phyloP scores from a whole-genome alignment of 2,797 vertebrate species.

The Myotis daubentonii region DNA sequence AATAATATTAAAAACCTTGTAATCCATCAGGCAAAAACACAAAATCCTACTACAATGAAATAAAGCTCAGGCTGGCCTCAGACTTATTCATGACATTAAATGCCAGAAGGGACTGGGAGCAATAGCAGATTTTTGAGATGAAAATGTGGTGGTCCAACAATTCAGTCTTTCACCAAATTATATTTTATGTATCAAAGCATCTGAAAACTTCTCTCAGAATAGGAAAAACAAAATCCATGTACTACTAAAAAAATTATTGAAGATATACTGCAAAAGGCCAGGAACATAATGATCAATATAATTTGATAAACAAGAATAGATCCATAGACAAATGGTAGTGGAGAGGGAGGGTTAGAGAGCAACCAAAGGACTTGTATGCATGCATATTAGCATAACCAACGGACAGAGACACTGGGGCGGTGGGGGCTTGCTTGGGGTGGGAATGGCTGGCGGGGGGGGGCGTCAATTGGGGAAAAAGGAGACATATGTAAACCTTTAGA shows the following conservation, averaged over 20 bases:
- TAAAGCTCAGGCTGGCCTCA: neutral
- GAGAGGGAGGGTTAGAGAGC: no score
- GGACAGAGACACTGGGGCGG: no score
- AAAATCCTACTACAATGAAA: neutral
- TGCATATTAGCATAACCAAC: no score
- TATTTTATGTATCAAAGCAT: neutral
- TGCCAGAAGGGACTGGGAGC: neutral
- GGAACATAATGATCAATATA: no score
- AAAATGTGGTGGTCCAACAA: neutral
- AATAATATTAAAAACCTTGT: slow-evolving; percentile 3
- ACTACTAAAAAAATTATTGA: neutral
- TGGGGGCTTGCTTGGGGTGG: no score
- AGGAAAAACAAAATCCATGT: neutral
- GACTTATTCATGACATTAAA: neutral
- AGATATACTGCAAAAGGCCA: neutral
- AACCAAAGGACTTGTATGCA: no score
- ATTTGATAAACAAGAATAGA: no score
- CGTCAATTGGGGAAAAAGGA: no score
- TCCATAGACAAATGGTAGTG: no score
- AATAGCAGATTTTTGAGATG: neutral
- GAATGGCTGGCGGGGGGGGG: no score
- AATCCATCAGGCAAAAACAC: neutral
- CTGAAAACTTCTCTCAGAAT: neutral
- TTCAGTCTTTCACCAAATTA: neutral
- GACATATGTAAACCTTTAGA: no score